phyloP scores from a whole-genome alignment of 1,140 invertebrate genomes.

The Mya arenaria region DNA sequence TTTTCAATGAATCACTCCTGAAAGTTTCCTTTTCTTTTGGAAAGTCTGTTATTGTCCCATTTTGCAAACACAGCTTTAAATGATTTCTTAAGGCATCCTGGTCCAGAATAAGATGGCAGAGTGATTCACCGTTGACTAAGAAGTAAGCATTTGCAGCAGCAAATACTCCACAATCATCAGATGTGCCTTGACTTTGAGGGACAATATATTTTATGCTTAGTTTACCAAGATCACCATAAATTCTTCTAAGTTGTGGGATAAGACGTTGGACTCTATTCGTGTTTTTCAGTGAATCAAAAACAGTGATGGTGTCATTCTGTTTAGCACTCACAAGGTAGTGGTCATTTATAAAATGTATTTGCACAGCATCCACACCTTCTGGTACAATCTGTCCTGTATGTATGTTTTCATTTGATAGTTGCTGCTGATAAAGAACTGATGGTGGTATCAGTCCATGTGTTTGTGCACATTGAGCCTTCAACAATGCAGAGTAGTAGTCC shows the following conservation, averaged over 20 bases:
- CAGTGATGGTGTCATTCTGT: neutral
- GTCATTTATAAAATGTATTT: neutral
- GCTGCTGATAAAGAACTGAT: neutral
- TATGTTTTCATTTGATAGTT: neutral
- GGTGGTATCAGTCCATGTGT: constrained; percentile 6
- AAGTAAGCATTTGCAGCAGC: constrained; percentile 20
- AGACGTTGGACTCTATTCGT: neutral
- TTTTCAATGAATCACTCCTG: neutral
- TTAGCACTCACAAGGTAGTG: constrained; percentile 12
- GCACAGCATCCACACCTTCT: neutral
- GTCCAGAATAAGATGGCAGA: neutral
- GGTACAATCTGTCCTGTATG: neutral
- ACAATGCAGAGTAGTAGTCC: neutral
- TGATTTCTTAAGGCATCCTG: neutral
- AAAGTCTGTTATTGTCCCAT: neutral
- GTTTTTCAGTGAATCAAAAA: constrained; percentile 9
- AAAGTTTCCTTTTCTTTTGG: neutral
- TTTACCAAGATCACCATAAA: neutral
- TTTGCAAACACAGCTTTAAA: neutral
- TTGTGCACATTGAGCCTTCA: constrained; percentile 10
- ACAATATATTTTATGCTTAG: neutral
- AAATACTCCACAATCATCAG: constrained; percentile 19
- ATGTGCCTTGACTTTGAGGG: constrained; percentile 11
- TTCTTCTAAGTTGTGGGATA: neutral
- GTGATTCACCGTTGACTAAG: neutral